phyloP scores from a whole-genome alignment of 2,797 vertebrate genomes.

The Protonibea diacanthus region DNA sequence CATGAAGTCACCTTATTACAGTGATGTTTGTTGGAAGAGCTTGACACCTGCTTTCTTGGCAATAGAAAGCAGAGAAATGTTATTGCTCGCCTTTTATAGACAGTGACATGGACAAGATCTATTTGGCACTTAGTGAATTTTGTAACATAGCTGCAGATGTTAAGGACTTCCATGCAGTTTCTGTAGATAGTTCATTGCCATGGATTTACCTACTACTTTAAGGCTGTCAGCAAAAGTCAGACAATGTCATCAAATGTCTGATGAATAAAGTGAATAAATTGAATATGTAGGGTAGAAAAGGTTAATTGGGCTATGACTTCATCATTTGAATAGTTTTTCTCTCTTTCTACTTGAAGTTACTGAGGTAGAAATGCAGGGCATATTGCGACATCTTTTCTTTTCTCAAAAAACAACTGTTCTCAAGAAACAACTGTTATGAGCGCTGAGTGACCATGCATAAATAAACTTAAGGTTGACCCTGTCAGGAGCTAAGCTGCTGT shows the following conservation, averaged over 20 bases:
- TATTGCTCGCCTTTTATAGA: not conserved
- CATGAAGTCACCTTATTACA: not conserved
- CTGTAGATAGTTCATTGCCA: not conserved
- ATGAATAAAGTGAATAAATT: too few relatives aligned
- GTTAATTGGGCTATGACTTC: slow-evolving; percentile 9
- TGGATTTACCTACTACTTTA: not conserved
- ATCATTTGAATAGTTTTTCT: not conserved
- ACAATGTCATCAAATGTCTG: not conserved
- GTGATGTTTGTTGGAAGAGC: not conserved
- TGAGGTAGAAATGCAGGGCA: not conserved
- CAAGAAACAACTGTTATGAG: slow-evolving; percentile 25
- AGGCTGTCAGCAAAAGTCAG: not conserved
- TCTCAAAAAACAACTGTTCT: slow-evolving; percentile 28
- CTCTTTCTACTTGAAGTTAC: slow-evolving; percentile 1
- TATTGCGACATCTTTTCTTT: slow-evolving; percentile 4
- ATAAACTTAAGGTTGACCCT: slow-evolving; percentile 39
- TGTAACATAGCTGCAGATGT: not conserved
- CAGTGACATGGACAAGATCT: not conserved
- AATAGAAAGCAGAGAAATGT: not conserved
- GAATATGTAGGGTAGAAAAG: slow-evolving; percentile 1
- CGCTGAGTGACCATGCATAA: slow-evolving; percentile 40
- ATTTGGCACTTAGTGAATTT: not conserved
- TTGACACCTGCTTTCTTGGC: not conserved
- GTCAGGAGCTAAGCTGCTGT: slow-evolving; percentile 20
- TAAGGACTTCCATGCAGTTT: not conserved